Conservation (phyloP, 2,888 invertebrate species). For the Arge pagana region DNA sequence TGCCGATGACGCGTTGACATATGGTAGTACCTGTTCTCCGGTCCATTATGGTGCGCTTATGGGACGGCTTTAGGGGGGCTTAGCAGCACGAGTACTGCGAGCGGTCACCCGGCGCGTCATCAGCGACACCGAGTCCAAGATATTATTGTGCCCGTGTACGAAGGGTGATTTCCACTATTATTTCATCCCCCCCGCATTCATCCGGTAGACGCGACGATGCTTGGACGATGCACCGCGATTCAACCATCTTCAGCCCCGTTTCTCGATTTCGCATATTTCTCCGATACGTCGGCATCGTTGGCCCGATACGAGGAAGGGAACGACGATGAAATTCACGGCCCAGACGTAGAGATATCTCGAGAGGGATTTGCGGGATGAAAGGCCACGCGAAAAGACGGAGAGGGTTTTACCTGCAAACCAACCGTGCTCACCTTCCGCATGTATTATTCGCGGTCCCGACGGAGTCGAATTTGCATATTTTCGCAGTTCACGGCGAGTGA, state of each 20-base stretch:
- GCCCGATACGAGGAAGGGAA: no score
- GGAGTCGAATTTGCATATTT: conserved; percentile 34
- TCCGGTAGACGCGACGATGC: no score
- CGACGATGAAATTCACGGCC: neutral
- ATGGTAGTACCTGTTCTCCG: conserved; percentile 55
- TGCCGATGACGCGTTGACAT: conserved; percentile 42
- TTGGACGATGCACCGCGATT: no score
- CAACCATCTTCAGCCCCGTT: no score
- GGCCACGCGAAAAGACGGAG: no score
- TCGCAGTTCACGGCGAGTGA: conserved; percentile 33
- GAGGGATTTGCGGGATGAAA: no score
- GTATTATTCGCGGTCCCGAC: conserved; percentile 32
- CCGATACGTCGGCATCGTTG: no score
- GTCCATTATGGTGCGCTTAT: conserved; percentile 52
- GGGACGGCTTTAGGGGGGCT: conserved; percentile 47
- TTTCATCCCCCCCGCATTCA: neutral
- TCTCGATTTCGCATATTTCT: no score
- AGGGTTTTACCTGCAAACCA: conserved; percentile 12
- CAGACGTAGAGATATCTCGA: neutral
- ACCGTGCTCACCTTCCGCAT: conserved; percentile 28
- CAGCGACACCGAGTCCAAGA: conserved; percentile 4
- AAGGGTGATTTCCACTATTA: conserved; percentile 12
- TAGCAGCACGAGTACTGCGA: conserved; percentile 41
- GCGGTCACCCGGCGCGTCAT: conserved; percentile 5
- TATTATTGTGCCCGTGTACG: neutral